Evolutionary conservation across 35 echinoderm and acorn worm genomes (phyloP).

Genomic region (Apostichopus japonicus): DNA sequence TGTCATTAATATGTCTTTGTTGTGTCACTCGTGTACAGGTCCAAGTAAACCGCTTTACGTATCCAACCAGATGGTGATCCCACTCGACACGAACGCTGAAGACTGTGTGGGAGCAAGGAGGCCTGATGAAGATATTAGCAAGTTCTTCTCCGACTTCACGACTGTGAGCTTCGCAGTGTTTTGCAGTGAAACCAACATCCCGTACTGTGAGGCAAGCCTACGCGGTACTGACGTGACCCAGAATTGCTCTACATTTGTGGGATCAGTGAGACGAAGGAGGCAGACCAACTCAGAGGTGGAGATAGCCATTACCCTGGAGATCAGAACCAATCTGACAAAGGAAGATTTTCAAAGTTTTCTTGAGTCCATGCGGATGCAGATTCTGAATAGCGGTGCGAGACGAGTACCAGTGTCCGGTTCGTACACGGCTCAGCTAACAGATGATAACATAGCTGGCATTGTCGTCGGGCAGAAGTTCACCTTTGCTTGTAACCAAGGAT

Average conservation of each 20-base stretch:
- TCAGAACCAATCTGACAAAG: neutral
- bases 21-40: neutral
- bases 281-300: neutral
- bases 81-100: neutral
- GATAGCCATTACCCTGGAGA: neutral
- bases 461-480: neutral
- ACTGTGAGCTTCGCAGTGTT: neutral
- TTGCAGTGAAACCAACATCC: neutral
- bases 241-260: neutral
- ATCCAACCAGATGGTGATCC: neutral
- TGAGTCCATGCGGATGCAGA: neutral
- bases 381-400: neutral
- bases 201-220: neutral
- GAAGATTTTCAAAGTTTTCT: neutral
- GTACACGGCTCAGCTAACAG: neutral
- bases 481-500: neutral
- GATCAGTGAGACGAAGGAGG: neutral
- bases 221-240: neutral
- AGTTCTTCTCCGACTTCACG: neutral
- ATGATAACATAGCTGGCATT: neutral
- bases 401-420: neutral
- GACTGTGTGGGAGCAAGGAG: neutral
- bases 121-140: neutral
- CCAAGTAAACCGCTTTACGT: neutral
- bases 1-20: too few relatives aligned